A percentile compares a stretch with the other conserved stretches of the same genome.
Conservation (phyloP, 2,888 invertebrate genomes). For the Leucophenga maculata region DNA sequence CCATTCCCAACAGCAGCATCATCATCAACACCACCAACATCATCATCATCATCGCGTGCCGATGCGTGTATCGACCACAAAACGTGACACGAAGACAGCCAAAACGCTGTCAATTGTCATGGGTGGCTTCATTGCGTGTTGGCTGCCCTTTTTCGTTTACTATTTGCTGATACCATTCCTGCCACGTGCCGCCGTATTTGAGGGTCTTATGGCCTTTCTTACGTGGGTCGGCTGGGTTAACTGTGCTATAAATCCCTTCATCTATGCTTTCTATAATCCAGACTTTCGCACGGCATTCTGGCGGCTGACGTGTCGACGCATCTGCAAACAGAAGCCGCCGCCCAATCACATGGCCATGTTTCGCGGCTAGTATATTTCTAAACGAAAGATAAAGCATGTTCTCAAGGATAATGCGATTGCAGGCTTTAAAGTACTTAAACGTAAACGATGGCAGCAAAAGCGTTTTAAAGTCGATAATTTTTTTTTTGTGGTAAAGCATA, state of each 20-base stretch:
- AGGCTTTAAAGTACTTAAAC: conserved; percentile 7
- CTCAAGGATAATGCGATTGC: not conserved
- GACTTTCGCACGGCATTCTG: conserved; percentile 91
- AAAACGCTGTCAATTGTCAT: conserved; percentile 90
- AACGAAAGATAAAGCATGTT: not conserved
- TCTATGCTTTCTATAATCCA: conserved; percentile 91
- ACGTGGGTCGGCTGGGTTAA: conserved; percentile 94
- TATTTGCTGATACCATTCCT: conserved; percentile 88
- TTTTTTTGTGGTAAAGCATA: not conserved
- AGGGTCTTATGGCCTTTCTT: conserved; percentile 81
- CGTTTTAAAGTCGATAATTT: conserved; percentile 10
- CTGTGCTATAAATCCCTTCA: conserved; percentile 91
- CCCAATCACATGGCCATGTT: conserved; percentile 66
- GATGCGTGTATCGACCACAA: conserved; percentile 78
- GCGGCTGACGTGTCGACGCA: conserved; percentile 78
- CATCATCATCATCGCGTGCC: conserved; percentile 62
- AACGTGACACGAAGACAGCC: conserved; percentile 88
- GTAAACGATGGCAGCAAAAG: not conserved
- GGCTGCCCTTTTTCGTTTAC: conserved; percentile 90
- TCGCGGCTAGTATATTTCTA: conserved; percentile 49
- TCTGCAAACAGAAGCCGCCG: conserved; percentile 66
- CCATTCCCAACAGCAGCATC: conserved; percentile 37
- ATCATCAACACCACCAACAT: conserved; percentile 41
- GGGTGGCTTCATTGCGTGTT: conserved; percentile 91
- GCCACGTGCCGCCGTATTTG: conserved; percentile 76